Conservation (phyloP, 2,888 invertebrate species). For the Pristionchus exspectatus region DNA sequence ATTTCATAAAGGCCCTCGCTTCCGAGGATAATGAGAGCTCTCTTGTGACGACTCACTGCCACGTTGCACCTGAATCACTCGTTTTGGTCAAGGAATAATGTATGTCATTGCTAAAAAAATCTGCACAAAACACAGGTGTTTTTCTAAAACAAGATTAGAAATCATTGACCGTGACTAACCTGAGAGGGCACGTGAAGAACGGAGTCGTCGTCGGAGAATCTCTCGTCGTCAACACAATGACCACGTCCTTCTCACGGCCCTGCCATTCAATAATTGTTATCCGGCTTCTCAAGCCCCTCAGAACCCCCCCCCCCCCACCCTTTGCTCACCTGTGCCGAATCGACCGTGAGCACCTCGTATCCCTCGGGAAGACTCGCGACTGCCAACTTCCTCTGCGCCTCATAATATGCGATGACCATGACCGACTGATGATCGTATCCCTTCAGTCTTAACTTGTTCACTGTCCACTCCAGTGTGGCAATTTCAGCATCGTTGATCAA, state of each 20-base stretch:
- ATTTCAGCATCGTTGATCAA: neutral
- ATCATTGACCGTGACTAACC: neutral
- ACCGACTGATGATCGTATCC: neutral
- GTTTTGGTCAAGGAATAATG: neutral
- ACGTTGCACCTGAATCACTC: neutral
- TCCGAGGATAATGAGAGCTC: neutral
- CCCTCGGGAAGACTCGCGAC: neutral
- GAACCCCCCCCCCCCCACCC: too few species aligned
- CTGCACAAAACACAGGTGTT: too few species aligned
- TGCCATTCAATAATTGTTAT: neutral
- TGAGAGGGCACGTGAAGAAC: slow-evolving; percentile 2
- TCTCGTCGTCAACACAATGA: neutral
- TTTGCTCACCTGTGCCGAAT: slow-evolving; percentile 21
- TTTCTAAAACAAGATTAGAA: neutral
- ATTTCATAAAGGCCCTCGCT: neutral
- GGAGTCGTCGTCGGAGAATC: neutral
- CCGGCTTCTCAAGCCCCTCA: too few species aligned
- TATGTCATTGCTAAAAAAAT: too few species aligned
- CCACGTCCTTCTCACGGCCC: slow-evolving; percentile 33
- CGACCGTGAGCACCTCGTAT: slow-evolving; percentile 42
- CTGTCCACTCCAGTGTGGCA: neutral
- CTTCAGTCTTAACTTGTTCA: neutral
- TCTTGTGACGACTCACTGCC: neutral
- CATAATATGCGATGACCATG: slow-evolving; percentile 32
- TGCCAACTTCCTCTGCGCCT: neutral